Evolutionary conservation across 2,888 invertebrate genomes (phyloP).

Genomic region (Sesamia inferens): DNA sequence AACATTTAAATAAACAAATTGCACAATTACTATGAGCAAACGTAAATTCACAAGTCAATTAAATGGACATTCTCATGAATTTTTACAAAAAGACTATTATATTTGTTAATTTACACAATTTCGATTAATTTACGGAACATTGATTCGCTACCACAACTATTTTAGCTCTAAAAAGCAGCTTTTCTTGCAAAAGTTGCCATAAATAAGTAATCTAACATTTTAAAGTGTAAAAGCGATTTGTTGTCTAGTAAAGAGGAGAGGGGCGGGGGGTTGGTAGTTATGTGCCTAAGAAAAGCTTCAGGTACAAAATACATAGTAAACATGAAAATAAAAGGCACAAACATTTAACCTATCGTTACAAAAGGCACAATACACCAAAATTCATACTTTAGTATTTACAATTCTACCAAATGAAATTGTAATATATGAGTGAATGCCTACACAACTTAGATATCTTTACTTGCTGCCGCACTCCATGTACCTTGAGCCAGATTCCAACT

Average conservation of each 20-base stretch:
- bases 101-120: slow-evolving; percentile 40
- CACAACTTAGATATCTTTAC: not conserved
- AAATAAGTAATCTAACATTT: slow-evolving; percentile 54
- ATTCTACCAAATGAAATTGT: slow-evolving; percentile 50
- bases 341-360: slow-evolving; percentile 83
- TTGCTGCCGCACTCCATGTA: slow-evolving; percentile 11
- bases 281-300: slow-evolving; percentile 75
- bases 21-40: slow-evolving; percentile 50
- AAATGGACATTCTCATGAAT: slow-evolving; percentile 61
- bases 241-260: slow-evolving; percentile 52
- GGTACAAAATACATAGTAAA: slow-evolving; percentile 83
- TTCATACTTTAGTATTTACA: slow-evolving; percentile 68
- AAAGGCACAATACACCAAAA: slow-evolving; percentile 87
- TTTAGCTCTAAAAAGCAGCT: slow-evolving; percentile 60
- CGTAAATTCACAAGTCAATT: slow-evolving; percentile 56
- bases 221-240: slow-evolving; percentile 68
- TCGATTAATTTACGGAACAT: slow-evolving; percentile 51
- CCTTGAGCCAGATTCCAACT: not conserved
- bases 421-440: slow-evolving; percentile 36
- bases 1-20: slow-evolving; percentile 41
- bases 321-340: slow-evolving; percentile 87
- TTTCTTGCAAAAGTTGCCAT: slow-evolving; percentile 63
- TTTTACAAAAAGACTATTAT: slow-evolving; percentile 50
- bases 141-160: slow-evolving; percentile 59
- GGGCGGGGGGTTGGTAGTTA: slow-evolving; percentile 40